Conservation (phyloP, 2,888 invertebrate genomes). For the Ceratothoa steindachneri region DNA sequence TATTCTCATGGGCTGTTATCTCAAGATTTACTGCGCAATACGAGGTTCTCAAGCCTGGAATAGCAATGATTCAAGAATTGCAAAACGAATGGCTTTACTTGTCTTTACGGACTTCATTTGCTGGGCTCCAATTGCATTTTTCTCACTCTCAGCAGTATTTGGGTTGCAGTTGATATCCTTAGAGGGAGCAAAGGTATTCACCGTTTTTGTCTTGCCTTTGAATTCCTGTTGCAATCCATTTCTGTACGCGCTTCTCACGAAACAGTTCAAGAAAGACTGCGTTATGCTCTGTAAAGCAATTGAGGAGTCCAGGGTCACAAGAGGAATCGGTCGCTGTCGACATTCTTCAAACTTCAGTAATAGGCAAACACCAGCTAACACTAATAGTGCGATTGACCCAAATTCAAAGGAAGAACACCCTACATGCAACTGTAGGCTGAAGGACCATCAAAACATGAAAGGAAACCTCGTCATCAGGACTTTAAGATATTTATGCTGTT, state of each 20-base stretch:
- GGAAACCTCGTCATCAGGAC: constrained; percentile 7
- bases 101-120: constrained; percentile 96
- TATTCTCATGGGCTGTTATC: constrained; percentile 90
- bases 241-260: constrained; percentile 93
- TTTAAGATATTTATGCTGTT: constrained; percentile 18
- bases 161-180: constrained; percentile 84
- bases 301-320: constrained; percentile 84
- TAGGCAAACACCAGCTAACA: constrained; percentile 79
- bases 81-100: constrained; percentile 91
- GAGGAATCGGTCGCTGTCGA: constrained; percentile 78
- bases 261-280: constrained; percentile 96
- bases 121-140: constrained; percentile 97
- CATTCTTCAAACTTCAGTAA: constrained; percentile 84
- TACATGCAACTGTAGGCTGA: constrained; percentile 29
- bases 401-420: constrained; percentile 57
- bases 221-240: constrained; percentile 98
- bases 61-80: constrained; percentile 91
- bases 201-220: constrained; percentile 89
- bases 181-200: constrained; percentile 82
- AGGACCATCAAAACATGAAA: constrained; percentile 25
- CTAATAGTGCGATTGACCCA: constrained; percentile 75
- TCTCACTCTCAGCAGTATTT: constrained; percentile 87
- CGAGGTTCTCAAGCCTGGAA: constrained; percentile 93
- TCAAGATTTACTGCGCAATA: constrained; percentile 96
- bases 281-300: constrained; percentile 92